phyloP scores from a whole-genome alignment of 92 coral and sea anemone genomes.

The Zoanthus gigantus region DNA sequence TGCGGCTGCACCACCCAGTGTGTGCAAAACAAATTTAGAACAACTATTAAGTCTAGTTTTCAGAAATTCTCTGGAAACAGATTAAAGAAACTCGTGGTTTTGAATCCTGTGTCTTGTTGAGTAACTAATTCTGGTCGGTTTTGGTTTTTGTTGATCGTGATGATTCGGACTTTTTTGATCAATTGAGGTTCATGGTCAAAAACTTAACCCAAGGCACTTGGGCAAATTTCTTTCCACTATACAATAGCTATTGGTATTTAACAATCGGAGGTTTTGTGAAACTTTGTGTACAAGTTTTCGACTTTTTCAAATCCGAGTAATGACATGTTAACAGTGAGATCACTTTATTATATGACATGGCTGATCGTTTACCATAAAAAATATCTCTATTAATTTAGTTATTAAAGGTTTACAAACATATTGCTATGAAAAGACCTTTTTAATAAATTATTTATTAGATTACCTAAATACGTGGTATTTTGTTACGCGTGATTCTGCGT shows the following conservation, averaged over 20 bases:
- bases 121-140: not conserved
- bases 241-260: constrained; percentile 5
- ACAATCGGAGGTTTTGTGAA: not conserved
- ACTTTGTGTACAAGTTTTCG: not conserved
- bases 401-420: not conserved
- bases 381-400: constrained; percentile 3
- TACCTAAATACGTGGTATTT: too few relatives aligned
- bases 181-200: not conserved
- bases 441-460: too few relatives aligned
- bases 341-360: not conserved
- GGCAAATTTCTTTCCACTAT: not conserved
- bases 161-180: not conserved
- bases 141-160: not conserved
- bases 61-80: too few relatives aligned
- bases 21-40: too few relatives aligned
- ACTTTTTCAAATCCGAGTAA: not conserved
- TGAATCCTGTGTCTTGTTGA: too few relatives aligned
- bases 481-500: too few relatives aligned
- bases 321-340: not conserved
- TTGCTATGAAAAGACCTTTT: not conserved
- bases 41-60: too few relatives aligned
- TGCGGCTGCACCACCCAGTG: too few relatives aligned
- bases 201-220: not conserved
- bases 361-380: not conserved
- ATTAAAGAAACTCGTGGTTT: too few relatives aligned